phyloP scores from a whole-genome alignment of 2,113 vertebrate species.

The Lagenorhynchus albirostris region DNA sequence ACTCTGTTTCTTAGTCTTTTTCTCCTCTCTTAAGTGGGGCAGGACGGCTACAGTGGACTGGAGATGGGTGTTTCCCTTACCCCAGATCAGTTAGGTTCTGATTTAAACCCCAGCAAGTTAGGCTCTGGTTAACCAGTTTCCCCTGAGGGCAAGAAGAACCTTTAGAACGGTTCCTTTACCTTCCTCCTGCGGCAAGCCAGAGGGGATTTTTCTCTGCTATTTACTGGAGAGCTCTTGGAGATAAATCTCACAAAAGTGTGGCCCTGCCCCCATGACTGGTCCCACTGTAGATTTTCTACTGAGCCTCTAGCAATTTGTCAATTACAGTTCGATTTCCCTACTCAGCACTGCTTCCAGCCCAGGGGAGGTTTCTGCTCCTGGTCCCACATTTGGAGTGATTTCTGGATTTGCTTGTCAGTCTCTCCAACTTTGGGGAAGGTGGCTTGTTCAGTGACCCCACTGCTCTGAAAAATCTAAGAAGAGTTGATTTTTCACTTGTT shows the following conservation, averaged over 20 bases:
- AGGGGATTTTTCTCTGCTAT: not conserved
- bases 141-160: not conserved
- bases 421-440: not conserved
- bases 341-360: not conserved
- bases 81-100: not conserved
- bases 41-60: not conserved
- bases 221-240: not conserved
- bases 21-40: not conserved
- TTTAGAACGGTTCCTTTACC: not conserved
- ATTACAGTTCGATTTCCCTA: too few species aligned
- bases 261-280: not conserved
- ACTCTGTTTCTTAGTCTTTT: not conserved
- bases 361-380: not conserved
- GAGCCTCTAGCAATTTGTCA: not conserved
- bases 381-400: too few species aligned
- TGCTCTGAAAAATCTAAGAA: not conserved
- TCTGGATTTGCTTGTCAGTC: not conserved
- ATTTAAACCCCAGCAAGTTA: not conserved
- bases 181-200: accelerated
- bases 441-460: not conserved
- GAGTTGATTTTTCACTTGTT: not conserved
- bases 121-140: not conserved
- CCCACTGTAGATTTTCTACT: not conserved
- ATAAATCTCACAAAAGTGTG: not conserved
- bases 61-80: not conserved